Evolutionary conservation across 37 sponge, comb jelly and placozoan genomes (phyloP).

Genomic region (Beroe ovata): DNA sequence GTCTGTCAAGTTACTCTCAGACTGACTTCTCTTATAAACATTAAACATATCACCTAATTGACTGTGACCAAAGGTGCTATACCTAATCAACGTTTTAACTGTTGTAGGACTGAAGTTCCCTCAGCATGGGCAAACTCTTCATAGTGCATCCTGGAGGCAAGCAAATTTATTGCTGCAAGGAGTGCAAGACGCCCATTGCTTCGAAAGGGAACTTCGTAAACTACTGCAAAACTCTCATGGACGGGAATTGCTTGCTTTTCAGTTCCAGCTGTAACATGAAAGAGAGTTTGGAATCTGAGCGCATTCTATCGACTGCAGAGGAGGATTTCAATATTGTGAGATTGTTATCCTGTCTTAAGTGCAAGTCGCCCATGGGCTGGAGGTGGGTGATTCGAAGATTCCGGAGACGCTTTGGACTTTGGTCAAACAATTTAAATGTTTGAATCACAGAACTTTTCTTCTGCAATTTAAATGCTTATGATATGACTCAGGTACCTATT

Average conservation of each 20-base stretch:
- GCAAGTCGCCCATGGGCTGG: conserved; percentile 15
- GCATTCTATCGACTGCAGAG: not conserved
- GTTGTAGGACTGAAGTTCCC: too few relatives aligned
- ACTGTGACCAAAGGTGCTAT: not conserved
- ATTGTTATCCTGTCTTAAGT: conserved; percentile 8
- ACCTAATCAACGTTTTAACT: not conserved
- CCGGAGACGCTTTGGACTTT: too few relatives aligned
- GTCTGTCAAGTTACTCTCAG: too few relatives aligned
- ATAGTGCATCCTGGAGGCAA: conserved; percentile 21
- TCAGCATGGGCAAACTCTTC: conserved; percentile 53
- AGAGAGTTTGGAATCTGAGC: not conserved
- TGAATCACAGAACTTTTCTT: too few relatives aligned
- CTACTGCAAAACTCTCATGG: not conserved
- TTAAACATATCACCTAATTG: not conserved
- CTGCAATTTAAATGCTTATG: too few relatives aligned
- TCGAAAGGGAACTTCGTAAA: not conserved
- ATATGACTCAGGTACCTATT: too few relatives aligned
- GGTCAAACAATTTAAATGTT: too few relatives aligned
- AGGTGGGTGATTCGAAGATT: too few relatives aligned
- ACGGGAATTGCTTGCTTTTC: conserved; percentile 20
- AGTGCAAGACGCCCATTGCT: conserved; percentile 39
- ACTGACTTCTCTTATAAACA: not conserved
- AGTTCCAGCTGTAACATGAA: not conserved
- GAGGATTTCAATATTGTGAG: not conserved
- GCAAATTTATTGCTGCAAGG: conserved; percentile 27